phyloP scores from a whole-genome alignment of 2,888 invertebrate species.

The Sinodicranocentrus sp. region DNA sequence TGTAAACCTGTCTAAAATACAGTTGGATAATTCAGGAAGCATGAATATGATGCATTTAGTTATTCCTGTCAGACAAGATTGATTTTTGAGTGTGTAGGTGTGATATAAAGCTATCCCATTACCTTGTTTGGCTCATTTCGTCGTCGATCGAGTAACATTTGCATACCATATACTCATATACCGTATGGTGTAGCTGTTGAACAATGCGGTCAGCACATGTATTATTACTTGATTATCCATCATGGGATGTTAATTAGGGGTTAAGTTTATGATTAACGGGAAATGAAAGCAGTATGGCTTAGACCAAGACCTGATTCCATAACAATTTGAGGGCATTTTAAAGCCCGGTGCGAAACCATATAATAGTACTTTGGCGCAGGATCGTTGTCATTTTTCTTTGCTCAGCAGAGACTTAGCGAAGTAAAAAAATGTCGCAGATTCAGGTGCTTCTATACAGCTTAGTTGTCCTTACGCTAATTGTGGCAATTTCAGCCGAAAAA shows the following conservation, averaged over 20 bases:
- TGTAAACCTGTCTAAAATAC: no score
- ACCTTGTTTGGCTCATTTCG: background rate
- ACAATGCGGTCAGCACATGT: conserved; percentile 34
- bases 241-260: conserved; percentile 29
- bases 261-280: conserved; percentile 35
- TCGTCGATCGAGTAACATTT: background rate
- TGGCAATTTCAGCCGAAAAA: conserved; percentile 38
- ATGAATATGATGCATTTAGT: no score
- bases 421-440: conserved; percentile 22
- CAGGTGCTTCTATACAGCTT: background rate
- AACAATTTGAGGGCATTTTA: no score
- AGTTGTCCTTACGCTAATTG: no score
- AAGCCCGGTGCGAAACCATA: no score
- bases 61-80: no score
- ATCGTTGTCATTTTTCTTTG: no score
- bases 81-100: conserved; percentile 6
- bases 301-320: background rate
- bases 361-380: no score
- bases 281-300: background rate
- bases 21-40: no score
- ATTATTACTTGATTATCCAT: conserved; percentile 22
- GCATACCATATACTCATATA: background rate
- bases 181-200: background rate
- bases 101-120: background rate
- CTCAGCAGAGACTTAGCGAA: no score